These are phyloP conservation scores for Aphidius gifuensis DNA, from an alignment of 1,140 invertebrate genomes.

Conservation along the genomic window DNA sequence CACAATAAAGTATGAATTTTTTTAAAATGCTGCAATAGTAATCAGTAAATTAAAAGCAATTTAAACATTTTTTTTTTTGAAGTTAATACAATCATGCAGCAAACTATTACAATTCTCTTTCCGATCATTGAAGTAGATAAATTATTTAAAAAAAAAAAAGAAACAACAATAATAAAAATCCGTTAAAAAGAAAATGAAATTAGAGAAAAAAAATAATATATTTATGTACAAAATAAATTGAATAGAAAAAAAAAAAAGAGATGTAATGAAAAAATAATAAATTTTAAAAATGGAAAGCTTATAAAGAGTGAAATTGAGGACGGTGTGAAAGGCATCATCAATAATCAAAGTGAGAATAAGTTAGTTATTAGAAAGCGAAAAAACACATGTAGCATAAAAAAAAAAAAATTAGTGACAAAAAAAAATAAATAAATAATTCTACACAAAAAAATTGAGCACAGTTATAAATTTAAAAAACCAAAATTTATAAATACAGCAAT, in stretches of 20 bases:
- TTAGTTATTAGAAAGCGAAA: slow-evolving; percentile 23
- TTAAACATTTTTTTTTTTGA: too few relatives aligned
- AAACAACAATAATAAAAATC: background rate
- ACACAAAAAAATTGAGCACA: background rate
- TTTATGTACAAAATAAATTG: background rate
- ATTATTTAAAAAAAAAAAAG: slow-evolving; percentile 9
- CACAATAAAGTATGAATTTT: too few relatives aligned
- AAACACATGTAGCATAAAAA: background rate
- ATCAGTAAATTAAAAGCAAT: too few relatives aligned
- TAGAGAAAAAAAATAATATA: background rate
- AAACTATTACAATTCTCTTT: too few relatives aligned
- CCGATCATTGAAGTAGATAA: too few relatives aligned
- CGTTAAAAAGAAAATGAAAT: slow-evolving; percentile 1
- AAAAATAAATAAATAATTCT: slow-evolving; percentile 16
- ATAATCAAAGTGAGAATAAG: background rate
- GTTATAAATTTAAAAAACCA: too few relatives aligned
- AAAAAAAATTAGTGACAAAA: background rate
- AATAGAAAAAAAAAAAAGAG: background rate
- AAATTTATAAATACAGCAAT: too few relatives aligned
- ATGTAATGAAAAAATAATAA: background rate
- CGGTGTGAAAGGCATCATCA: slow-evolving; percentile 17
- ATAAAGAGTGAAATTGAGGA: slow-evolving; percentile 15
- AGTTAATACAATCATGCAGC: too few relatives aligned
- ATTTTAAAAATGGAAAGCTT: background rate
- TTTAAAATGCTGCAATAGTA: too few relatives aligned